A percentile compares a stretch with the other conserved stretches of the same genome.
Conservation (phyloP, 2,888 invertebrate species). For the Melikaiella ostensackeni region DNA sequence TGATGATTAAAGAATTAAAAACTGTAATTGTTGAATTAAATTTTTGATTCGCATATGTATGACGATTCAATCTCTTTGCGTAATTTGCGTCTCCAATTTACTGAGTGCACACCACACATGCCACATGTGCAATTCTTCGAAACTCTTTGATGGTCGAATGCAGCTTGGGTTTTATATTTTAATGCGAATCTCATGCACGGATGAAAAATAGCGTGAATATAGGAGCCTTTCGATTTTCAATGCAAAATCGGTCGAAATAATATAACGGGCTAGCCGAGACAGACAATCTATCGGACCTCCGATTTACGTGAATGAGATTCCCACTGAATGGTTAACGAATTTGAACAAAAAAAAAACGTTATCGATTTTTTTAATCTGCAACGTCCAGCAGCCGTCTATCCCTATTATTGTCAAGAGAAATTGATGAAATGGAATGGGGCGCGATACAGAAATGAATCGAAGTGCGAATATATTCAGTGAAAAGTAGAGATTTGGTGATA, state of each 20-base stretch:
- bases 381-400: neutral
- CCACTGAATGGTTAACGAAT: neutral
- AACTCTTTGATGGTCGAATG: neutral
- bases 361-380: neutral
- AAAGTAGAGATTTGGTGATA: neutral
- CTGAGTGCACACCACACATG: constrained; percentile 1
- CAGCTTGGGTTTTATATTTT: constrained; percentile 5
- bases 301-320: neutral
- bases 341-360: neutral
- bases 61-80: neutral
- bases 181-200: constrained; percentile 17
- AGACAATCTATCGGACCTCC: neutral
- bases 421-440: neutral
- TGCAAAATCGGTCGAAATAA: neutral
- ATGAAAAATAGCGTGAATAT: neutral
- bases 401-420: neutral
- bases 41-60: neutral
- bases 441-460: neutral
- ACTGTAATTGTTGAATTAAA: neutral
- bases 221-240: neutral
- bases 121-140: constrained; percentile 19
- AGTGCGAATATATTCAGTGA: neutral
- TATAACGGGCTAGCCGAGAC: neutral
- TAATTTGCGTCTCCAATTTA: constrained; percentile 4
- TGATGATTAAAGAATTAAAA: neutral